Evolutionary conservation across 2,797 vertebrate species (phyloP).

Genomic region (Chelidonichthys spinosus): DNA sequence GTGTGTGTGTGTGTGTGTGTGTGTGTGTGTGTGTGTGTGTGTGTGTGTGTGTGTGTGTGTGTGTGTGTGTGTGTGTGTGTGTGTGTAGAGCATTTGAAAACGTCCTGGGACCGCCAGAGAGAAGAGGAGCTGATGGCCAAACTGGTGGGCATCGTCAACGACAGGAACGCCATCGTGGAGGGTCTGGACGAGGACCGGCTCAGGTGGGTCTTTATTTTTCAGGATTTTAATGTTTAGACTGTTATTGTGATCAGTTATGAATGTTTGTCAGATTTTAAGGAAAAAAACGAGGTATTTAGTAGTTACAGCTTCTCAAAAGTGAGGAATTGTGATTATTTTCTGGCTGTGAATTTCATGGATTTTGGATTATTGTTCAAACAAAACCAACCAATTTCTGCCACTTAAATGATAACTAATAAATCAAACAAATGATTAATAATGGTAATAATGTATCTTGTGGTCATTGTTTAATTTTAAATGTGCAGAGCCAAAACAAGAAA

Average conservation of each 20-base stretch:
- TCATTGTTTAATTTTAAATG: not conserved
- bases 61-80: too few relatives aligned
- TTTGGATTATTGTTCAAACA: not conserved
- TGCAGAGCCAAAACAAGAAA: not conserved
- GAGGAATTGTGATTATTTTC: not conserved
- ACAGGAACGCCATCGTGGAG: slow-evolving; percentile 91
- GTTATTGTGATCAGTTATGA: not conserved
- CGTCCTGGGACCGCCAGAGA: slow-evolving; percentile 78
- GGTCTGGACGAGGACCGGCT: slow-evolving; percentile 94
- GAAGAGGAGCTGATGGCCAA: slow-evolving; percentile 89
- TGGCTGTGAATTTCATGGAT: not conserved
- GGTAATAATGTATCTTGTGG: not conserved
- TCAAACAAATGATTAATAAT: not conserved
- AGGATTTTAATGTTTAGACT: too few relatives aligned
- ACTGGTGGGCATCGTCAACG: slow-evolving; percentile 89
- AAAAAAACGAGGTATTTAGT: not conserved
- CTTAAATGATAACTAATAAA: not conserved
- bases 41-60: too few relatives aligned
- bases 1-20: too few relatives aligned
- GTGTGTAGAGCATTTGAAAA: slow-evolving; percentile 82
- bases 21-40: too few relatives aligned
- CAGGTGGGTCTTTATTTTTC: slow-evolving; percentile 81
- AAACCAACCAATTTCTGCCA: not conserved
- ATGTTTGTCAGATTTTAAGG: not conserved
- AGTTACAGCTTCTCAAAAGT: not conserved